Evolutionary conservation across 2,113 vertebrate genomes (phyloP), one percentile per base, ranked within the genome.

Genomic region (Charadrius vociferus): DNA sequence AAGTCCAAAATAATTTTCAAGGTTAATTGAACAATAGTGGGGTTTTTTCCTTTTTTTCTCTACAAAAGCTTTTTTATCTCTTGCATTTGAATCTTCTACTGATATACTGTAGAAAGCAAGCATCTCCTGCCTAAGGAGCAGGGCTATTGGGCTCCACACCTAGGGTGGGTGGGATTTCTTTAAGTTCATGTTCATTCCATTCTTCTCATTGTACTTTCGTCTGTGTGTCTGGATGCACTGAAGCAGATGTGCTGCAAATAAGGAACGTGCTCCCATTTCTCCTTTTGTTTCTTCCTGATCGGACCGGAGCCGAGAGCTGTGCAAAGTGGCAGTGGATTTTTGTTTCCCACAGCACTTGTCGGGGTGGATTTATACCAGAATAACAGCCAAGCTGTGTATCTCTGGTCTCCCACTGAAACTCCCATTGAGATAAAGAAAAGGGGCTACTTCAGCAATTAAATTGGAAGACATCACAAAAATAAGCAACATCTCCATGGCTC

Each of bases 381-480:
- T 59, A 93, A 67, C 55, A 94, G 80, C 39, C 56, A 95, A 92
- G 65, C 52, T 95, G 47, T 61, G 58, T 70, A 37, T 63, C 63
- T 81, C 68, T 92, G 37, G 49, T 45, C 43, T 88, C 80, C 77
- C 68, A 66, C 63, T 88, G 62, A 73, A 74, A 65, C 29, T 95
- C 41, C 66, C 0, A 1, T 66, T 85, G 91, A 90, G 88, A 92
- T 59, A 73, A 95, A 95, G 83, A 92, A 86, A 89, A 88, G 34
- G 75, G 43, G 50, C 63, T 90, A 89, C 73, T 81, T 95, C 43
- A 63, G 88, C 72, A 96, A 94, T 86, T 90, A 92, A 62, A 85
- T 19, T 71, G 56, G 73, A 95, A 91, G 77, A 66, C 0, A 0
- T 92, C 88, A 95, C 58, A 86, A 74, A 92, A 88, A 43, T 71